Conservation (phyloP, 2,113 vertebrate genomes). For the Nothoprocta pentlandii region DNA sequence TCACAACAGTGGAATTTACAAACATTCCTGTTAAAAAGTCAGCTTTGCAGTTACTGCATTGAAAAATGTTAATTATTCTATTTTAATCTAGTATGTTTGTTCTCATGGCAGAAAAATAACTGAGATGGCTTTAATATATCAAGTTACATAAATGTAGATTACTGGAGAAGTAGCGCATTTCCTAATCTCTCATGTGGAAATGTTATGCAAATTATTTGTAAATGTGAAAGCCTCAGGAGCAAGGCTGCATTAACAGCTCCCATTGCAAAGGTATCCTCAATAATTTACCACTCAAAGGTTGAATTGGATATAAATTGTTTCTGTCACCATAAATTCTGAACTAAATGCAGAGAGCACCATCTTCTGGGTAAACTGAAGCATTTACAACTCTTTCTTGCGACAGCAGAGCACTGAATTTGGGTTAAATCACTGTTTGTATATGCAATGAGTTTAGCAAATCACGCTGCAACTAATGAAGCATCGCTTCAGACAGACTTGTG, state of each 20-base stretch:
- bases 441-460: background rate
- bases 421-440: background rate
- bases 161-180: constrained; percentile 62
- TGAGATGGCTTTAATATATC: constrained; percentile 64
- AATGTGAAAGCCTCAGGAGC: constrained; percentile 76
- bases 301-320: constrained; percentile 55
- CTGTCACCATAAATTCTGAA: constrained; percentile 2
- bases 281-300: constrained; percentile 71
- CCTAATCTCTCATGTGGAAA: constrained; percentile 74
- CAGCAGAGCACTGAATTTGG: background rate
- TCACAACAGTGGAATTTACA: background rate
- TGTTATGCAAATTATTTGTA: constrained; percentile 82
- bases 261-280: constrained; percentile 71
- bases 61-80: constrained; percentile 55
- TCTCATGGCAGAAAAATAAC: constrained; percentile 65
- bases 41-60: background rate
- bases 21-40: constrained; percentile 7
- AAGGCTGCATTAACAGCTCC: constrained; percentile 68
- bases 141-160: constrained; percentile 71
- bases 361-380: constrained; percentile 66
- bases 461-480: background rate
- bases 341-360: constrained; percentile 80
- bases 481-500: background rate
- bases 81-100: constrained; percentile 48
- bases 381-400: background rate